Conservation (phyloP, 1,140 invertebrate species). For the Forficula auricularia region DNA sequence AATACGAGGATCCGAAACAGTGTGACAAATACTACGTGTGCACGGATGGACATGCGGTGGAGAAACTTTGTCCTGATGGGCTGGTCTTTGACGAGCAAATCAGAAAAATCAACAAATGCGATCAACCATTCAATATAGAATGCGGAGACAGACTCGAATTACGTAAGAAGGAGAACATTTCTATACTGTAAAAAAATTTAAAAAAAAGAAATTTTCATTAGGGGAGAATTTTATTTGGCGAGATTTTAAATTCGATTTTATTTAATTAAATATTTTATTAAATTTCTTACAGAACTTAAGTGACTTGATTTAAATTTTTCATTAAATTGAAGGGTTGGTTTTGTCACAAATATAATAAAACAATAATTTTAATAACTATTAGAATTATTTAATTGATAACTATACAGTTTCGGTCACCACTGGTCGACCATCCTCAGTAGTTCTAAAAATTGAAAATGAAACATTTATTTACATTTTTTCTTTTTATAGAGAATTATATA, state of each 20-base stretch:
- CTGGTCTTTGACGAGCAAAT: conserved; percentile 69
- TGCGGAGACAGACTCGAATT: conserved; percentile 67
- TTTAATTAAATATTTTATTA: neutral
- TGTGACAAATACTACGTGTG: conserved; percentile 78
- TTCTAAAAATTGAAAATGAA: too few species aligned
- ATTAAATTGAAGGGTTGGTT: too few species aligned
- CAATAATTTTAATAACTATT: too few species aligned
- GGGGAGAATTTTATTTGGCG: conserved; percentile 4
- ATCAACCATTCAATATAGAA: conserved; percentile 77
- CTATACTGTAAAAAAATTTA: conserved; percentile 5
- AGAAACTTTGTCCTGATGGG: conserved; percentile 68
- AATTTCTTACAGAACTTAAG: neutral
- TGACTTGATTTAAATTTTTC: too few species aligned
- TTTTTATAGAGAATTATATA: too few species aligned
- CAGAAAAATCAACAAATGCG: conserved; percentile 72
- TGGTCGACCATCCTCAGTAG: too few species aligned
- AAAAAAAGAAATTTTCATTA: neutral
- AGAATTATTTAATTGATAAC: too few species aligned
- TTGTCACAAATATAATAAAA: too few species aligned
- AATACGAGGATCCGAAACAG: conserved; percentile 57
- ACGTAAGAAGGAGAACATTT: conserved; percentile 45
- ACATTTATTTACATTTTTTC: too few species aligned
- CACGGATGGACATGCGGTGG: conserved; percentile 45
- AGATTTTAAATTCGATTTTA: neutral
- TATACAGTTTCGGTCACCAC: too few species aligned